These are phyloP conservation scores for Scotopteryx bipunctaria DNA, from an alignment of 2,888 invertebrate species.

Conservation along the genomic window DNA sequence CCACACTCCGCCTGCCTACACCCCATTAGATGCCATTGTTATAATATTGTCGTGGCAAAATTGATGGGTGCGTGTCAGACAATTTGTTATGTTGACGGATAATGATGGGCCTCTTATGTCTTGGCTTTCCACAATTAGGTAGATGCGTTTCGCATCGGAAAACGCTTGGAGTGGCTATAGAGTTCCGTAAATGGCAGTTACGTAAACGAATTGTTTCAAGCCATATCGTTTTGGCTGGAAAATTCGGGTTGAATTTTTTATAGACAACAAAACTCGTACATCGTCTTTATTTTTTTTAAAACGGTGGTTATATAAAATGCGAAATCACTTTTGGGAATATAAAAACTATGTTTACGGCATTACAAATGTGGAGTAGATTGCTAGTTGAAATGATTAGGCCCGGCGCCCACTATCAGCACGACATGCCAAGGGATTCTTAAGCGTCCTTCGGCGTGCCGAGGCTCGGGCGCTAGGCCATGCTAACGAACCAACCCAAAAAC, in stretches of 20 bases:
- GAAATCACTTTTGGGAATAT: too few relatives aligned
- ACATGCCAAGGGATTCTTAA: too few relatives aligned
- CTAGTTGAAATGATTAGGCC: too few relatives aligned
- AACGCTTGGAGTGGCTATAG: slow-evolving; percentile 31
- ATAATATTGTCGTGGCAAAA: slow-evolving; percentile 38
- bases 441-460: too few relatives aligned
- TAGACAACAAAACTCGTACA: too few relatives aligned
- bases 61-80: slow-evolving; percentile 38
- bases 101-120: slow-evolving; percentile 42
- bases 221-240: slow-evolving; percentile 18
- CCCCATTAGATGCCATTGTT: slow-evolving; percentile 28
- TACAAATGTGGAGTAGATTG: too few relatives aligned
- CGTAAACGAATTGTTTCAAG: slow-evolving; percentile 35
- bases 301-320: not conserved
- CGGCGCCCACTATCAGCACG: too few relatives aligned
- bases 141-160: slow-evolving; percentile 37
- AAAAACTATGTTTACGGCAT: too few relatives aligned
- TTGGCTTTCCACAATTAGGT: slow-evolving; percentile 42
- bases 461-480: too few relatives aligned
- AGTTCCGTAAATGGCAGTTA: slow-evolving; percentile 30
- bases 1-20: slow-evolving; percentile 23
- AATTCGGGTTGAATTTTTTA: not conserved
- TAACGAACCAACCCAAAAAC: too few relatives aligned
- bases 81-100: slow-evolving; percentile 40
- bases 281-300: not conserved